Evolutionary conservation across 2,113 vertebrate genomes (phyloP).

Genomic region (Rhadina sibilatrix): DNA sequence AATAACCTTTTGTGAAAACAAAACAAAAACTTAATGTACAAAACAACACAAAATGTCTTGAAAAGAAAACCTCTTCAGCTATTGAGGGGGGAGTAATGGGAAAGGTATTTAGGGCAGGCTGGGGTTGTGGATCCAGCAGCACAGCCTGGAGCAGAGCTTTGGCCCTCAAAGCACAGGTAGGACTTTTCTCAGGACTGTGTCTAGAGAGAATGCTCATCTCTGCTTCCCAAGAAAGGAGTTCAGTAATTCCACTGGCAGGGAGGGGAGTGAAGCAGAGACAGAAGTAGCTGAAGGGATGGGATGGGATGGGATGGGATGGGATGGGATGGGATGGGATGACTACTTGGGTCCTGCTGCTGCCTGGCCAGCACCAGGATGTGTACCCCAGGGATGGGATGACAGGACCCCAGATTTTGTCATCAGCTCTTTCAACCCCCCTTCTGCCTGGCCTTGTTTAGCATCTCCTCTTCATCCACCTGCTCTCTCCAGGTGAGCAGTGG

Average conservation of each 20-base stretch:
- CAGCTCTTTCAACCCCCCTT: background rate
- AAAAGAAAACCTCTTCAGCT: background rate
- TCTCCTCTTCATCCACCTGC: background rate
- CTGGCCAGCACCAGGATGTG: background rate
- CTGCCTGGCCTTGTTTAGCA: background rate
- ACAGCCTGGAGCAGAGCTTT: background rate
- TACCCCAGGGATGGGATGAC: background rate
- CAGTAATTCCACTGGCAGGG: background rate
- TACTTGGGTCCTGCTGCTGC: background rate
- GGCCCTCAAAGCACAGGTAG: background rate
- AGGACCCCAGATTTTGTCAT: background rate
- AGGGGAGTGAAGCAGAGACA: background rate
- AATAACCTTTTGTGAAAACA: background rate
- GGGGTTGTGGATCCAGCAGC: background rate
- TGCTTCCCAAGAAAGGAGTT: background rate
- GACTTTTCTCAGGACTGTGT: background rate
- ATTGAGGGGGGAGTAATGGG: background rate
- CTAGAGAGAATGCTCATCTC: background rate
- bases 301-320: background rate
- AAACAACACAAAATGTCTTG: background rate
- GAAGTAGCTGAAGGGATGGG: background rate
- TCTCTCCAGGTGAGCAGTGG: accelerated
- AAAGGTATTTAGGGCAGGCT: background rate
- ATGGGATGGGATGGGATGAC: background rate
- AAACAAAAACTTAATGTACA: background rate